These are phyloP conservation scores for Lepidochrysops patricia DNA, from an alignment of 2,888 invertebrate species.

Conservation along the genomic window DNA sequence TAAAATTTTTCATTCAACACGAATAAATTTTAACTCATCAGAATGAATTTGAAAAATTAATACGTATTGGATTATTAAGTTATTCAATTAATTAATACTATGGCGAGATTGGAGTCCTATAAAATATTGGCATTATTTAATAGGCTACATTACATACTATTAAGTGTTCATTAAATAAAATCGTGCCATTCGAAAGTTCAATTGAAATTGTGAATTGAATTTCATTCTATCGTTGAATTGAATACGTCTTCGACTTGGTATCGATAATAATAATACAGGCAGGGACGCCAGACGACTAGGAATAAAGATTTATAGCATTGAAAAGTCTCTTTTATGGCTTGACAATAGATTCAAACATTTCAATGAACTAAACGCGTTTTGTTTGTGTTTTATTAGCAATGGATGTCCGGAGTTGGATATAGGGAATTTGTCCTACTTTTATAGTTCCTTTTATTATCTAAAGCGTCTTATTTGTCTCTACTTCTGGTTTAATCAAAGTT, in stretches of 20 bases:
- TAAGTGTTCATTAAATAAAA: neutral
- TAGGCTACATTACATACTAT: too few species aligned
- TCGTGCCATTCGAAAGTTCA: neutral
- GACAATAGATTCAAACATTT: conserved; percentile 19
- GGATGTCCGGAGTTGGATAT: conserved; percentile 3
- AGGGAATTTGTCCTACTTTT: neutral
- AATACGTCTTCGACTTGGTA: conserved; percentile 18
- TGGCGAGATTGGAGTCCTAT: too few species aligned
- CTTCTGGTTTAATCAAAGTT: conserved; percentile 2
- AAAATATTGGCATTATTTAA: too few species aligned
- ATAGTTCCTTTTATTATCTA: conserved; percentile 4
- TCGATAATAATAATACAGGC: conserved; percentile 22
- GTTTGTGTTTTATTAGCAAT: conserved; percentile 12
- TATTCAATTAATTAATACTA: too few species aligned
- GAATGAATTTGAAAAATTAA: too few species aligned
- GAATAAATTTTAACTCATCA: too few species aligned
- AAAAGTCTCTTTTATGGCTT: conserved; percentile 20
- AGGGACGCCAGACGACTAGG: conserved; percentile 20
- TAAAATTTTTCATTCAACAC: too few species aligned
- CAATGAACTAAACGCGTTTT: conserved; percentile 19
- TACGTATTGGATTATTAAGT: too few species aligned
- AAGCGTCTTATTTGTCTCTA: conserved; percentile 2
- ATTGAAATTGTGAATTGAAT: neutral
- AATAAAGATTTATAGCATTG: conserved; percentile 23
- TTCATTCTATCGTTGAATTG: conserved; percentile 18